Evolutionary conservation across 2,113 vertebrate species (phyloP).

Genomic region (Noctilio leporinus): DNA sequence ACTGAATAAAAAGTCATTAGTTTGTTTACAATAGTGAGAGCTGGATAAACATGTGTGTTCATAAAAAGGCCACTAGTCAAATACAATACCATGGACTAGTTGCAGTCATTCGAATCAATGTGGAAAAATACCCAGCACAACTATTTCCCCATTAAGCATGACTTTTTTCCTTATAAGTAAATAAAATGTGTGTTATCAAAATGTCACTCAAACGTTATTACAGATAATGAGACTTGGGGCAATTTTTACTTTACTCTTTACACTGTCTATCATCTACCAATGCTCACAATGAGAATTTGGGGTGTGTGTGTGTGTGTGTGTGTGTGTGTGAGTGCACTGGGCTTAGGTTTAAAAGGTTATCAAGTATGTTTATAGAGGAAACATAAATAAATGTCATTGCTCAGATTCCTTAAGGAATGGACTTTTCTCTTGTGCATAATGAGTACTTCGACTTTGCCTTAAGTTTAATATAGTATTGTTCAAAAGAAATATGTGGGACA

Average conservation of each 20-base stretch:
- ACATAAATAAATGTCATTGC: neutral
- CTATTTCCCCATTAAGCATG: neutral
- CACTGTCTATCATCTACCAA: neutral
- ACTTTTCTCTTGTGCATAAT: neutral
- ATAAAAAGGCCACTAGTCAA: neutral
- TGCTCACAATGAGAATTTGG: neutral
- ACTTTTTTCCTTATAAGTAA: neutral
- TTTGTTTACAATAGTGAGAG: neutral
- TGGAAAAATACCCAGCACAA: neutral
- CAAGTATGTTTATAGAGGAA: neutral
- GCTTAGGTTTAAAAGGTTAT: neutral
- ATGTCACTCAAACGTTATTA: neutral
- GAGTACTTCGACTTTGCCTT: neutral
- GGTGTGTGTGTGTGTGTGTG: neutral
- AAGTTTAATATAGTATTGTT: neutral
- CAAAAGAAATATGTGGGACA: neutral
- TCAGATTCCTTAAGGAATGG: neutral
- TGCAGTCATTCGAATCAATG: neutral
- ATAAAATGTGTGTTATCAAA: neutral
- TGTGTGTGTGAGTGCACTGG: neutral
- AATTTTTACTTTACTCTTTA: neutral
- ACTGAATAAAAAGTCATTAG: slow-evolving; percentile 68
- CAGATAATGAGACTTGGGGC: neutral
- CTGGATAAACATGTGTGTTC: neutral
- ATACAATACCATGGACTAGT: neutral